Evolutionary conservation across 1,140 invertebrate species (phyloP), one percentile per base, ranked within the genome.

Genomic region (Planococcus citri): DNA sequence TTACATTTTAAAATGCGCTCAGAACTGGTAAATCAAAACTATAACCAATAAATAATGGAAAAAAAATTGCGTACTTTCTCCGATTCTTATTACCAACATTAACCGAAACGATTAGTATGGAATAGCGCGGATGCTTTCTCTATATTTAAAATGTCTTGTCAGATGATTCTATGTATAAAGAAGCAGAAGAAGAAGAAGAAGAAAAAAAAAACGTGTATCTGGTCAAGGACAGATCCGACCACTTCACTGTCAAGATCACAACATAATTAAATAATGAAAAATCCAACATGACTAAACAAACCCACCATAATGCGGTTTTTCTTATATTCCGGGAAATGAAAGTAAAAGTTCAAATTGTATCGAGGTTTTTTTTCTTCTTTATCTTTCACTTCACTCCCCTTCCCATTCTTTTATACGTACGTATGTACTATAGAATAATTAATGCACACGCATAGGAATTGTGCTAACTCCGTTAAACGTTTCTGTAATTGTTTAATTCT

Each of bases 61-160:
- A 64, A n/a, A 64, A 64, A 64, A 64, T 64, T 12, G 60, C 21
- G 60, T 25, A 64, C 60, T 64, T 64, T 64, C 60, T 25, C 60
- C 60, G 60, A 64, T 64, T 64, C 3, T 64, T 20, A 64, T 64
- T 24, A 64, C 60, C 60, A 25, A 64, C 22, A 25, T 64, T 27
- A 64, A 64, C 25, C 60, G 22, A 64, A 64, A 64, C 60, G 25
- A 27, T 64, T 25, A 27, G 60, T 64, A 58, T 22, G 51, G 51
- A 12, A 10, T 25, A 25, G 51, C 22, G 60, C 20, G 4, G 60
- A 64, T 64, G 60, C 60, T 64, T 64, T 64, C 60, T 64, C 60
- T 20, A 20, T n/a, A n/a, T n/a, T n/a, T n/a, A n/a, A n/a, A n/a
- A n/a, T 27, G 25, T 9, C 6, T 24, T 64, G 8, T 25, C 60